Conservation (phyloP, 37 sponge, comb jelly and placozoan genomes). For the Cliona cf. orientalis region DNA sequence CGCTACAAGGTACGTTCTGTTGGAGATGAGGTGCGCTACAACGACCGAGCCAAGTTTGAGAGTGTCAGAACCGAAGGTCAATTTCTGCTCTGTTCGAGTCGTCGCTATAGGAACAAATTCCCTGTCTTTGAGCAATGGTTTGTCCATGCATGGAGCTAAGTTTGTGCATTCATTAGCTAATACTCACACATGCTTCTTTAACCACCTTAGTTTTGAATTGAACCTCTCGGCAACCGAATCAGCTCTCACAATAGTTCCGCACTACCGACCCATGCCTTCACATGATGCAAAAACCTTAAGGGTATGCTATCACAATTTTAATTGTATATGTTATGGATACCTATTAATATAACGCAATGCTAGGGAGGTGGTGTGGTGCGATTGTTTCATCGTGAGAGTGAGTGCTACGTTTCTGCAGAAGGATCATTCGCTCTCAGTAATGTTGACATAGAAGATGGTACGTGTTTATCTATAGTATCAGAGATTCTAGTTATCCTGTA, state of each 20-base stretch:
- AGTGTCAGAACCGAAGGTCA: constrained; percentile 83
- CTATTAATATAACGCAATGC: too few relatives aligned
- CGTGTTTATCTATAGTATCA: background rate
- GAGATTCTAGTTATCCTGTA: too few relatives aligned
- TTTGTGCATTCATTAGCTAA: background rate
- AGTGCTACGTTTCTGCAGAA: constrained; percentile 80
- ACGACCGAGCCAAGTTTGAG: constrained; percentile 78
- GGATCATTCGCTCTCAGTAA: constrained; percentile 64
- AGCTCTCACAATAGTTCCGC: constrained; percentile 62
- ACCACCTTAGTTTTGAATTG: constrained; percentile 67
- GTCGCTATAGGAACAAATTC: background rate
- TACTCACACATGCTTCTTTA: background rate
- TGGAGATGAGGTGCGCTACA: constrained; percentile 77
- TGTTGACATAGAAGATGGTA: constrained; percentile 18
- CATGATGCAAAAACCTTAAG: background rate
- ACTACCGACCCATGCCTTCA: constrained; percentile 32
- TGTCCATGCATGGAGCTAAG: too few relatives aligned
- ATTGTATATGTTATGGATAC: too few relatives aligned
- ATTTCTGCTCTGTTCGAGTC: constrained; percentile 65
- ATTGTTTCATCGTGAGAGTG: constrained; percentile 77
- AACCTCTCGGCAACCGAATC: constrained; percentile 86
- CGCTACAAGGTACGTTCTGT: constrained; percentile 81
- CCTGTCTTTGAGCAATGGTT: background rate
- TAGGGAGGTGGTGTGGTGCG: constrained; percentile 64
- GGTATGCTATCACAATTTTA: background rate